These are phyloP conservation scores for Callaeas wilsoni DNA, from an alignment of 2,113 vertebrate genomes.

Conservation along the genomic window DNA sequence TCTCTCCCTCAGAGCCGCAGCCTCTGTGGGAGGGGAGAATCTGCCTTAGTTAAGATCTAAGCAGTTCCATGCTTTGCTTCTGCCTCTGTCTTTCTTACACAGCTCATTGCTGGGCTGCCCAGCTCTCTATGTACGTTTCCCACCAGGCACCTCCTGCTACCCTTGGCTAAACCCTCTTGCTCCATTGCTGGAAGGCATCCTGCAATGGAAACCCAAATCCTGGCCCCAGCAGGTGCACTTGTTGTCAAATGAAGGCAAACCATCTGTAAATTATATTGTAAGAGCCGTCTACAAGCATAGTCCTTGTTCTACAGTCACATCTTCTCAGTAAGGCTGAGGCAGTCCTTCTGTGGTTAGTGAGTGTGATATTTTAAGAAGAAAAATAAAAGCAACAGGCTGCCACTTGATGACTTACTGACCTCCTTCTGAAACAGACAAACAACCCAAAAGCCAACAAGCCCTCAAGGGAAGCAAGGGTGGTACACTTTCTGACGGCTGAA, in stretches of 20 bases:
- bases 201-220: background rate
- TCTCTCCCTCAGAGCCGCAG: background rate
- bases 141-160: background rate
- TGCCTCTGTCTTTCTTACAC: background rate
- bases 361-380: background rate
- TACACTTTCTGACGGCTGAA: background rate
- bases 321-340: background rate
- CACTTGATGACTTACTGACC: background rate
- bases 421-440: background rate
- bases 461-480: background rate
- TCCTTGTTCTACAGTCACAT: background rate
- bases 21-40: background rate
- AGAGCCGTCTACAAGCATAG: background rate
- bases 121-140: rapidly evolving
- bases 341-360: background rate
- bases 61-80: background rate
- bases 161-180: background rate
- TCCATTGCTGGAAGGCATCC: background rate
- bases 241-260: background rate
- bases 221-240: background rate
- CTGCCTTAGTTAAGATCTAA: background rate
- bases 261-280: background rate
- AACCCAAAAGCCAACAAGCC: background rate
- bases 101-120: background rate
- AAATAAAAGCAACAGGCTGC: background rate